phyloP scores from a whole-genome alignment of 2,113 vertebrate species.

The Cervus canadensis region DNA sequence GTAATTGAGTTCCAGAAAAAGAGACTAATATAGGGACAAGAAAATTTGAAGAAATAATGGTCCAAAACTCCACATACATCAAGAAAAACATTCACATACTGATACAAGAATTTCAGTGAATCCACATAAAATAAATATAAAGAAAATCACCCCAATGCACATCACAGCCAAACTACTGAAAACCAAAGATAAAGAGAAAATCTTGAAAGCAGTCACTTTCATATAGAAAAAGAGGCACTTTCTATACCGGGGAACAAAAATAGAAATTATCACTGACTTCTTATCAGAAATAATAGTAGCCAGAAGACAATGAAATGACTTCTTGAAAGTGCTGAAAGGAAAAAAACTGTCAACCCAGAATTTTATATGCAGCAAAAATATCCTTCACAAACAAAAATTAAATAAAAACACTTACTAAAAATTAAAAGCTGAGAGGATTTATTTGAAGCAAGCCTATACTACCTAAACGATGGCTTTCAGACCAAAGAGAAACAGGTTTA shows the following conservation, averaged over 20 bases:
- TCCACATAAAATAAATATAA: not conserved
- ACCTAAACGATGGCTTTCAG: not conserved
- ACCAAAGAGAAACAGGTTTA: not conserved
- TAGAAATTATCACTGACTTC: slow-evolving; percentile 24
- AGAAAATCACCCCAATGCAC: not conserved
- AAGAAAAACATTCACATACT: slow-evolving; percentile 1
- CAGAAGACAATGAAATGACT: slow-evolving; percentile 1
- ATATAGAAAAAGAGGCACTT: not conserved
- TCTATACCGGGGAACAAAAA: not conserved
- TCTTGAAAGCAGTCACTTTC: not conserved
- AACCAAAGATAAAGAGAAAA: slow-evolving; percentile 8
- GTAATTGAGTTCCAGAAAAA: not conserved
- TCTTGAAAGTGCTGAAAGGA: not conserved
- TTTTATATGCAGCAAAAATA: slow-evolving; percentile 31
- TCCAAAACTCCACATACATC: not conserved
- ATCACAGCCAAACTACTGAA: not conserved
- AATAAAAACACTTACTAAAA: not conserved
- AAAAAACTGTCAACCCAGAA: not conserved
- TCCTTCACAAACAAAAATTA: not conserved
- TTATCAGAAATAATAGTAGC: not conserved
- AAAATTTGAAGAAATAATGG: not conserved
- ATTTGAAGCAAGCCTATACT: not conserved
- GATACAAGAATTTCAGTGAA: not conserved
- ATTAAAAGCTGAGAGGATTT: not conserved
- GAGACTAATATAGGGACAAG: not conserved